Percentiles rank a stretch among this genome's conserved stretches.
Evolutionary conservation across 1,140 invertebrate species (phyloP).

Genomic region (Belonocnema kinseyi): DNA sequence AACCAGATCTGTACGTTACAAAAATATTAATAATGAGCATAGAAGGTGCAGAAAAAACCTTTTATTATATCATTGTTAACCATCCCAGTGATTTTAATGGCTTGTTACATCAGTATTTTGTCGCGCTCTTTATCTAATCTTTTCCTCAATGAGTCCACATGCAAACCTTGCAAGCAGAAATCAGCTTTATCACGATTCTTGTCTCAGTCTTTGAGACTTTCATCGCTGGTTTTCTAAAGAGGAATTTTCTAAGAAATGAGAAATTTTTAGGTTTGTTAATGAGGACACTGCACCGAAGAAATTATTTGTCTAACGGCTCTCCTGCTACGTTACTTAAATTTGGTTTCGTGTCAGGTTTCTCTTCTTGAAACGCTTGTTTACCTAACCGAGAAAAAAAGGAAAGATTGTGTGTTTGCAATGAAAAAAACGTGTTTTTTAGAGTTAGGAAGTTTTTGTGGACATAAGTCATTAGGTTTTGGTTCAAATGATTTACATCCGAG

Average conservation of each 20-base stretch:
- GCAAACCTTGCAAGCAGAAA: too few species aligned
- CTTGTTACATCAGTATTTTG: background rate
- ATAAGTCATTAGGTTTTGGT: too few species aligned
- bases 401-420: too few species aligned
- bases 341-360: conserved; percentile 6
- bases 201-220: background rate
- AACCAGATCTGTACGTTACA: background rate
- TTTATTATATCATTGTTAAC: conserved; percentile 20
- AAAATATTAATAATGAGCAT: background rate
- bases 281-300: background rate
- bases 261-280: conserved; percentile 17
- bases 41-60: background rate
- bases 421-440: too few species aligned
- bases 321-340: conserved; percentile 18
- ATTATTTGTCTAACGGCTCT: conserved; percentile 13
- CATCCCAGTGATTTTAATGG: background rate
- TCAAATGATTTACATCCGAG: too few species aligned
- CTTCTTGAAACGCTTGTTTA: background rate
- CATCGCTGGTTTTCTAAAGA: background rate
- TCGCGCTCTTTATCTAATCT: conserved; percentile 1
- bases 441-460: too few species aligned
- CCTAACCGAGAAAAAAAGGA: conserved; percentile 10
- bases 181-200: too few species aligned
- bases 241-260: background rate
- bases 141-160: background rate